phyloP scores from a whole-genome alignment of 2,888 invertebrate genomes.

The Caenorhabditis becei region DNA sequence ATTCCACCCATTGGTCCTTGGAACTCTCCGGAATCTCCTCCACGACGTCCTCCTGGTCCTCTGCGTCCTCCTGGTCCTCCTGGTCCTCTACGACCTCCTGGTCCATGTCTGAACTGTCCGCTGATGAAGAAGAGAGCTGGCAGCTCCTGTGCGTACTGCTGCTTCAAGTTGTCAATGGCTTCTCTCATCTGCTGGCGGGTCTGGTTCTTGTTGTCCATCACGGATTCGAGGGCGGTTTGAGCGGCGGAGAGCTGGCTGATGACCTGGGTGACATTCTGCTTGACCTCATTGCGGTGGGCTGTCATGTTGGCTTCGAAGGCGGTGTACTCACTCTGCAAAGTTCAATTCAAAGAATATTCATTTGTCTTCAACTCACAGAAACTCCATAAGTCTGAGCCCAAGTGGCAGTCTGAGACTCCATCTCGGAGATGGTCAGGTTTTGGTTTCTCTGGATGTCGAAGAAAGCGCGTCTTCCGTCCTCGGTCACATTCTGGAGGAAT shows the following conservation, averaged over 20 bases:
- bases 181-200: conserved; percentile 50
- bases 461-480: conserved; percentile 55
- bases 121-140: conserved; percentile 56
- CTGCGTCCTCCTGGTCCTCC: conserved; percentile 30
- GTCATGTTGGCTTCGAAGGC: conserved; percentile 62
- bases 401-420: conserved; percentile 50
- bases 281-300: conserved; percentile 39
- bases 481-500: conserved; percentile 64
- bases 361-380: conserved; percentile 32
- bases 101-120: conserved; percentile 43
- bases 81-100: conserved; percentile 24
- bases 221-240: conserved; percentile 46
- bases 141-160: conserved; percentile 51
- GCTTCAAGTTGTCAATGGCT: conserved; percentile 51
- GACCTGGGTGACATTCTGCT: conserved; percentile 61
- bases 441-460: conserved; percentile 61
- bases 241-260: conserved; percentile 55
- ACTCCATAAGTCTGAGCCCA: conserved; percentile 68
- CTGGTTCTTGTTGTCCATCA: conserved; percentile 59
- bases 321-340: conserved; percentile 56
- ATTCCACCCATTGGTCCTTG: conserved; percentile 3
- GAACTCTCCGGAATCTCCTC: conserved; percentile 30
- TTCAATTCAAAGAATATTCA: neutral
- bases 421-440: conserved; percentile 60
- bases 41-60: conserved; percentile 23